Percentiles rank a stretch among this genome's conserved stretches.
These are phyloP conservation scores for Pollenia angustigena DNA, from an alignment of 2,888 invertebrate species.

Conservation along the genomic window DNA sequence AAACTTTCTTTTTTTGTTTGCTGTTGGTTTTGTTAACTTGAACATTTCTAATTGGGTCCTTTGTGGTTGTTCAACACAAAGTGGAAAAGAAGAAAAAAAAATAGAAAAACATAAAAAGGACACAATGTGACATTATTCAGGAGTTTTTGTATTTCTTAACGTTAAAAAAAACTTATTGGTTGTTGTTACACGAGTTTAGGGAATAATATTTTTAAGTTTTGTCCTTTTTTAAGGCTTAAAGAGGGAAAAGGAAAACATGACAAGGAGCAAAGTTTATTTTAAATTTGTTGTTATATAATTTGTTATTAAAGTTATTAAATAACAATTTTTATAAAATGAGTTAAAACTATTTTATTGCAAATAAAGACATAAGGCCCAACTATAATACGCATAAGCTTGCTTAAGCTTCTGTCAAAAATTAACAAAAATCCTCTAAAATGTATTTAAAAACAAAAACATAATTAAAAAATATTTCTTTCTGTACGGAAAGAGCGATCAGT, in stretches of 20 bases:
- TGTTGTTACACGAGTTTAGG: constrained; percentile 79
- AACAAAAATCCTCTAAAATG: too few relatives aligned
- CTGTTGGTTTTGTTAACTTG: constrained; percentile 79
- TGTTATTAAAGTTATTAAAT: not conserved
- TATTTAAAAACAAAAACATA: too few relatives aligned
- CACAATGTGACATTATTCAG: constrained; percentile 41
- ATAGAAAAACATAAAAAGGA: constrained; percentile 64
- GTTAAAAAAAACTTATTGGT: constrained; percentile 80
- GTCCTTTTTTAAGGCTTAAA: not conserved
- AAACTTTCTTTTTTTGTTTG: not conserved
- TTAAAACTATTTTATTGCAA: too few relatives aligned
- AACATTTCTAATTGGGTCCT: constrained; percentile 83
- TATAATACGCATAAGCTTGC: too few relatives aligned
- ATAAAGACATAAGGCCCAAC: too few relatives aligned
- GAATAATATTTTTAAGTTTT: constrained; percentile 62
- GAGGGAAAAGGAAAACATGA: not conserved
- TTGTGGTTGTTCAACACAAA: constrained; percentile 78
- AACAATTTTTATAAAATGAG: not conserved
- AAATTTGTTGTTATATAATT: not conserved
- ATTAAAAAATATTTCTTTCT: too few relatives aligned
- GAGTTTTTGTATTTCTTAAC: constrained; percentile 63
- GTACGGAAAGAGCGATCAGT: too few relatives aligned
- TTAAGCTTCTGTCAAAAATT: too few relatives aligned
- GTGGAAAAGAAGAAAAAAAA: not conserved
- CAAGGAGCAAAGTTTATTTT: not conserved